Evolutionary conservation across 1,140 invertebrate species (phyloP), one percentile per base, ranked within the genome.

Genomic region (Mya arenaria): DNA sequence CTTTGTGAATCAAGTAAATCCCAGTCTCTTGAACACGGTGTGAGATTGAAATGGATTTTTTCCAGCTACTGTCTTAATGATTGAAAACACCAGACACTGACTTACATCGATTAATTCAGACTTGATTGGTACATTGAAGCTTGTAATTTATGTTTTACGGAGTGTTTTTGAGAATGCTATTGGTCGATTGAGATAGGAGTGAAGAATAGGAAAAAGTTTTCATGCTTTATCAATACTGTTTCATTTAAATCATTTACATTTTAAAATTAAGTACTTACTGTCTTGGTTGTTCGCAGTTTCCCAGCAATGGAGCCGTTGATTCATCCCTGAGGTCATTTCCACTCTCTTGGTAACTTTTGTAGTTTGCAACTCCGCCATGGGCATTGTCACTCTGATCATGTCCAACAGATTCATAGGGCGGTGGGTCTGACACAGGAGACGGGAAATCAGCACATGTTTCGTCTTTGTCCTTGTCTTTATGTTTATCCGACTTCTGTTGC

Each of bases 391-490:
- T 84, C 28, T 74, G 80, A 25, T 80, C 71, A 28, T 82, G 62
- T 8, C 82, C 78, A 4, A 78, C 77, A 25, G 83, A 83, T 55
- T 88, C 87, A 48, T 88, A 89, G 13, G 87, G 81, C 25, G 89
- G 88, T 36, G 87, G 87, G 69, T 89, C 88, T 0, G 89, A 90
- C 44, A 86, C 86, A 17, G 86, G 86, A 10, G 89, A 90, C 1
- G 86, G 86, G 52, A 87, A 82, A 71, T 88, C 85, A 34, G 85
- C 84, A 65, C 86, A 82, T 55, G 84, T 80, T 25, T 84, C 74
- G 36, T 88, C 87, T 77, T 88, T 84, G 36, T 84, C 68, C 52
- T 89, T 84, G 82, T 87, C 83, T 84, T 83, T 82, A 55, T 86
- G 82, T 69, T 87, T 87, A 66, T 90, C 87, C 34, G 84, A 86